phyloP scores from a whole-genome alignment of 35 echinoderm and acorn worm species.

The Ophioderma brevispina region DNA sequence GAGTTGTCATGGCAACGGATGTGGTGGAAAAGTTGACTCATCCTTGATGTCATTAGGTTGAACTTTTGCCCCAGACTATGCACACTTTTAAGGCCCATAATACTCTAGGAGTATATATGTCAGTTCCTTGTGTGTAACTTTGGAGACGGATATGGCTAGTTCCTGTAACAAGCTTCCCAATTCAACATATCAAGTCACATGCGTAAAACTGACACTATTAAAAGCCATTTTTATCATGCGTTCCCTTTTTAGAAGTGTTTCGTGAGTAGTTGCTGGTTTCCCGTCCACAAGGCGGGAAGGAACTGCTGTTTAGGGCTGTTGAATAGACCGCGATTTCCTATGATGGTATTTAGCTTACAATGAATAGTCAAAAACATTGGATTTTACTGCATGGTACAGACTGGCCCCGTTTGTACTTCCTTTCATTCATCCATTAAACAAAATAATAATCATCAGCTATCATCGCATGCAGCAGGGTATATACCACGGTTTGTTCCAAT shows the following conservation, averaged over 20 bases:
- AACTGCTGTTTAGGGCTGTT: not conserved
- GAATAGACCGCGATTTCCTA: not conserved
- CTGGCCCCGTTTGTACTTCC: not conserved
- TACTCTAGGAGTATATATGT: not conserved
- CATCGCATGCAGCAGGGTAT: not conserved
- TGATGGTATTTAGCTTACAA: not conserved
- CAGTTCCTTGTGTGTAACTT: not conserved
- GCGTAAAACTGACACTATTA: not conserved
- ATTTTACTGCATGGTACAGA: not conserved
- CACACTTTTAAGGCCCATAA: not conserved
- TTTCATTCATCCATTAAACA: not conserved
- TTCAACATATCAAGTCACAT: not conserved
- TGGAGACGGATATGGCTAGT: not conserved
- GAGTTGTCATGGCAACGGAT: not conserved
- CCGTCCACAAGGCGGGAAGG: not conserved
- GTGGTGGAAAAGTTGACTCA: not conserved
- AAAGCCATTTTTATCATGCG: not conserved
- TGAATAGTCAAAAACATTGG: not conserved
- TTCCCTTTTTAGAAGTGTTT: not conserved
- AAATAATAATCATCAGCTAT: not conserved
- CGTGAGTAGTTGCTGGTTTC: not conserved
- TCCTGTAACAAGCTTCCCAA: not conserved
- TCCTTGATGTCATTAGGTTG: not conserved
- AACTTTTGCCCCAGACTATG: not conserved
- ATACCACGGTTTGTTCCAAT: not conserved